Percentiles rank a stretch among this genome's conserved stretches.
Conservation (phyloP, 2,888 invertebrate species). For the Corythucha ciliata region DNA sequence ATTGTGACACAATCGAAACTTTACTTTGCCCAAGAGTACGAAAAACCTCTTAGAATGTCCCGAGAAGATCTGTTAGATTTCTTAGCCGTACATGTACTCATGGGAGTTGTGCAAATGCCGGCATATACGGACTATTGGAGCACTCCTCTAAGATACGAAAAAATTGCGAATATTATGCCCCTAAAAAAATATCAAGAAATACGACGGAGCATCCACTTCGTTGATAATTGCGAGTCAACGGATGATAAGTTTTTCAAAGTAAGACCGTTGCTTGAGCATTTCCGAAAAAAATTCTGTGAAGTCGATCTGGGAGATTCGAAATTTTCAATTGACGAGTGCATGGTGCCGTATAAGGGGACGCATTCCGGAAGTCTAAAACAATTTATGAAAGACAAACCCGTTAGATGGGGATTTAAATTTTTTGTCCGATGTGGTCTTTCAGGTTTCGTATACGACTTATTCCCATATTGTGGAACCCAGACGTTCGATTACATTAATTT, state of each 20-base stretch:
- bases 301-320: constrained; percentile 30
- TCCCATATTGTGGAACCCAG: not conserved
- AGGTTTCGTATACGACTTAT: constrained; percentile 32
- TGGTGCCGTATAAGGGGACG: constrained; percentile 39
- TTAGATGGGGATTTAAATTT: constrained; percentile 40
- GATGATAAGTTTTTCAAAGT: constrained; percentile 5
- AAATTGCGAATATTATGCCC: constrained; percentile 13
- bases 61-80: no score
- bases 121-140: constrained; percentile 13
- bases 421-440: constrained; percentile 38
- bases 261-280: not conserved
- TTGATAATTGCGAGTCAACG: not conserved
- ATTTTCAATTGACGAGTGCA: constrained; percentile 37
- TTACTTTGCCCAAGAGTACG: no score
- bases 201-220: constrained; percentile 1
- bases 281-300: constrained; percentile 18
- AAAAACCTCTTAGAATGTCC: no score
- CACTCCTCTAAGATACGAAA: not conserved
- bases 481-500: no score
- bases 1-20: no score
- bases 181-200: constrained; percentile 6
- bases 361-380: constrained; percentile 38
- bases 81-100: no score
- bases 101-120: constrained; percentile 9
- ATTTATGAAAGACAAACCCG: constrained; percentile 39